Percentiles rank a stretch among this genome's conserved stretches.
phyloP scores from a whole-genome alignment of 2,113 vertebrate species.

The Pseudonaja textilis region DNA sequence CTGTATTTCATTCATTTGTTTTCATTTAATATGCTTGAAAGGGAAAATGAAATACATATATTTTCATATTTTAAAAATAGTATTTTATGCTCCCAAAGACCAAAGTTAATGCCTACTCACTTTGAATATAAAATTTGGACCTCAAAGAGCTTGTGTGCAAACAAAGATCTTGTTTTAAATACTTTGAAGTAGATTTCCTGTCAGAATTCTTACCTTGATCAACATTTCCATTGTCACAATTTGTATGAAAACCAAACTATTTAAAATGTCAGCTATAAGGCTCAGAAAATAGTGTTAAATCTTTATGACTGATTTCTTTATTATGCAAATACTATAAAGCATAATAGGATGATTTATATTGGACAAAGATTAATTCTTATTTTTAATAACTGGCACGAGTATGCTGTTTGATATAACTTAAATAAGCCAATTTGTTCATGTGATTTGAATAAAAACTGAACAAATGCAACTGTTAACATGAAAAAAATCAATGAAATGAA shows the following conservation, averaged over 20 bases:
- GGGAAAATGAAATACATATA: background rate
- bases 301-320: background rate
- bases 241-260: conserved; percentile 12
- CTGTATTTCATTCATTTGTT: conserved; percentile 14
- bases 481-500: conserved; percentile 43
- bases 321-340: conserved; percentile 7
- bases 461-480: conserved; percentile 39
- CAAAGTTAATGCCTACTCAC: background rate
- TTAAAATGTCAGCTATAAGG: conserved; percentile 32
- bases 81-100: background rate
- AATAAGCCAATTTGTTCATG: conserved; percentile 40
- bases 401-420: conserved; percentile 43
- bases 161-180: background rate
- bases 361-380: conserved; percentile 19
- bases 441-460: conserved; percentile 38
- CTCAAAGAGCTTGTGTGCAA: background rate
- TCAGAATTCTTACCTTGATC: background rate
- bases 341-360: conserved; percentile 15
- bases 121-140: background rate
- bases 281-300: conserved; percentile 11
- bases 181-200: background rate
- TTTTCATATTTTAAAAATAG: background rate
- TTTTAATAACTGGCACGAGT: conserved; percentile 23
- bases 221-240: background rate
- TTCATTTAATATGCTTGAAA: conserved; percentile 9